Conservation (phyloP, 92 coral and sea anemone species). For the Diadumene lineata region DNA sequence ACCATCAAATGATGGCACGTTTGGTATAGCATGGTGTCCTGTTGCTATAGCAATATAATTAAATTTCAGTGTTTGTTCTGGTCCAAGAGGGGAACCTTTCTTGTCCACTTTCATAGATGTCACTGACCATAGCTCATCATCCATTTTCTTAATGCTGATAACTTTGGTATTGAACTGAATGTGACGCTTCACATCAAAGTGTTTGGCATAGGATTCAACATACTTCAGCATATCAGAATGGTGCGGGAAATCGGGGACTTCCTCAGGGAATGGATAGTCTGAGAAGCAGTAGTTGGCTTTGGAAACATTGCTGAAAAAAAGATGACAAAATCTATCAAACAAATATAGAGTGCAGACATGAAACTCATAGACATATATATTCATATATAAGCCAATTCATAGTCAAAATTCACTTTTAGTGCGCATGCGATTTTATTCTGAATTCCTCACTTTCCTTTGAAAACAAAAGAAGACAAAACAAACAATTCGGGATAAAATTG, state of each 20-base stretch:
- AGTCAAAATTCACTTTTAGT: no score
- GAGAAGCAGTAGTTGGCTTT: constrained; percentile 83
- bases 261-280: constrained; percentile 72
- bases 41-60: constrained; percentile 85
- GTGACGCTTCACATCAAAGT: constrained; percentile 53
- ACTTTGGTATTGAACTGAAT: constrained; percentile 67
- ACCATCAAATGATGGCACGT: constrained; percentile 58
- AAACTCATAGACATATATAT: no score
- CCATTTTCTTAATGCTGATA: constrained; percentile 28
- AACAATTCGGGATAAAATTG: no score
- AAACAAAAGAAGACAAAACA: no score
- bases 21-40: constrained; percentile 78
- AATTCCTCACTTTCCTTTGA: no score
- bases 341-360: no score
- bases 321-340: background rate
- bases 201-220: constrained; percentile 61
- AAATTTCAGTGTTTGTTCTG: constrained; percentile 19
- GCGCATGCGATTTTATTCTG: no score
- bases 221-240: constrained; percentile 68
- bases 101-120: constrained; percentile 43
- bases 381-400: no score
- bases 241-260: constrained; percentile 72
- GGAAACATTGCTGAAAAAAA: constrained; percentile 67
- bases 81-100: constrained; percentile 16
- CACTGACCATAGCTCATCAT: constrained; percentile 53